Conservation (phyloP, 2,888 invertebrate species). For the Barypeithes pellucidus region DNA sequence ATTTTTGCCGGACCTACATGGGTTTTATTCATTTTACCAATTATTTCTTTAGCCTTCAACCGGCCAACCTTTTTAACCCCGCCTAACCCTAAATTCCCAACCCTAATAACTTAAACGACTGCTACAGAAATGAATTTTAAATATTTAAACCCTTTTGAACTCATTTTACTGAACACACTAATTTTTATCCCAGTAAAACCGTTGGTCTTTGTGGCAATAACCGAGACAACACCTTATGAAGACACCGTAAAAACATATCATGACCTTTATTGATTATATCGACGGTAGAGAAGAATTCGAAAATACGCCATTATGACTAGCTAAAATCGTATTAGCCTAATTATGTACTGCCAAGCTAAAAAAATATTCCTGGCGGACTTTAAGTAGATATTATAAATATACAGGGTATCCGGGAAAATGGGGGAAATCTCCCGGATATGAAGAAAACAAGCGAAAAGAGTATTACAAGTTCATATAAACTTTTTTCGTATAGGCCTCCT, state of each 20-base stretch:
- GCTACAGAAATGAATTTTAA: background rate
- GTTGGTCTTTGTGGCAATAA: constrained; percentile 22
- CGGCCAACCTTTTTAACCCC: background rate
- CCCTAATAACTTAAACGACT: background rate
- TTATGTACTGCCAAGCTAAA: no score
- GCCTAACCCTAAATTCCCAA: background rate
- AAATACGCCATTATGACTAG: no score
- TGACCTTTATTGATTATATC: background rate
- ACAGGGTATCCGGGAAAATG: no score
- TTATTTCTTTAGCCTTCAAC: background rate
- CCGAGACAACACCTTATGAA: constrained; percentile 19
- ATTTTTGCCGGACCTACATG: background rate
- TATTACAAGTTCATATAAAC: no score
- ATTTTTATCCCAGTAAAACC: constrained; percentile 3
- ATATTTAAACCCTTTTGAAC: background rate
- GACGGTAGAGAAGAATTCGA: no score
- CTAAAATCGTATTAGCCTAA: no score
- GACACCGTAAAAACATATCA: no score
- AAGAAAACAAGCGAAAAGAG: no score
- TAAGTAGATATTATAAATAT: no score
- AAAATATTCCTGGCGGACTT: no score
- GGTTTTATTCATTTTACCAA: background rate
- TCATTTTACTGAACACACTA: background rate
- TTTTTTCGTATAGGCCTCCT: no score
- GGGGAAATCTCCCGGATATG: no score